phyloP scores from a whole-genome alignment of 1,140 invertebrate genomes.

The Mizuhopecten yessoensis region DNA sequence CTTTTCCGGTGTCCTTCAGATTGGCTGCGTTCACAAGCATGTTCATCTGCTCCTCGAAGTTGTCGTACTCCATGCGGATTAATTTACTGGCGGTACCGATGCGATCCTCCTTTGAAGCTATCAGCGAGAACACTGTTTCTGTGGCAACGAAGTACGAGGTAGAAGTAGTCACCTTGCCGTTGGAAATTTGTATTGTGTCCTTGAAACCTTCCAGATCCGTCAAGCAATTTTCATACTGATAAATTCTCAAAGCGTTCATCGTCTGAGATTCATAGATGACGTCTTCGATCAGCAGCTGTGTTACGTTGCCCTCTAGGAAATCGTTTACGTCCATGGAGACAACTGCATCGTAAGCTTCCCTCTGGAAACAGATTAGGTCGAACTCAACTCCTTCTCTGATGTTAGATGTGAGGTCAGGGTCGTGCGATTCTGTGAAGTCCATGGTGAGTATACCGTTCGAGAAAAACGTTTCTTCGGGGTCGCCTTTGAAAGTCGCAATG shows the following conservation, averaged over 20 bases:
- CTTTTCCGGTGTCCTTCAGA: conserved; percentile 1
- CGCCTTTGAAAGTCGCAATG: conserved; percentile 72
- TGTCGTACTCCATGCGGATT: conserved; percentile 16
- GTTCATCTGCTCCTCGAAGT: conserved; percentile 12
- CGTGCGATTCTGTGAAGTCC: conserved; percentile 74
- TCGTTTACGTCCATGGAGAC: conserved; percentile 47
- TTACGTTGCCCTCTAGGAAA: conserved; percentile 55
- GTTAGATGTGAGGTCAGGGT: conserved; percentile 77
- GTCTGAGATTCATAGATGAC: conserved; percentile 69
- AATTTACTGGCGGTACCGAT: neutral
- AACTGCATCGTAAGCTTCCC: conserved; percentile 55
- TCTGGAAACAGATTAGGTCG: conserved; percentile 74
- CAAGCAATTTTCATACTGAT: conserved; percentile 70
- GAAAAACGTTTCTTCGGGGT: conserved; percentile 70
- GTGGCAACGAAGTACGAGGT: conserved; percentile 45
- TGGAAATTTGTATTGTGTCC: conserved; percentile 47
- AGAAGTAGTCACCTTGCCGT: conserved; percentile 48
- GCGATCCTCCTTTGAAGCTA: conserved; percentile 45
- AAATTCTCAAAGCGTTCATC: conserved; percentile 70
- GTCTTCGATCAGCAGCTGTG: conserved; percentile 63
- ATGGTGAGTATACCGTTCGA: conserved; percentile 76
- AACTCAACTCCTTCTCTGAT: conserved; percentile 68
- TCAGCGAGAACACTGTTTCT: conserved; percentile 37
- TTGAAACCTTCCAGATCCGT: conserved; percentile 47
- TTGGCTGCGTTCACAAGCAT: neutral